phyloP scores from a whole-genome alignment of 1,140 invertebrate genomes.

The Drosophila kanapiae region DNA sequence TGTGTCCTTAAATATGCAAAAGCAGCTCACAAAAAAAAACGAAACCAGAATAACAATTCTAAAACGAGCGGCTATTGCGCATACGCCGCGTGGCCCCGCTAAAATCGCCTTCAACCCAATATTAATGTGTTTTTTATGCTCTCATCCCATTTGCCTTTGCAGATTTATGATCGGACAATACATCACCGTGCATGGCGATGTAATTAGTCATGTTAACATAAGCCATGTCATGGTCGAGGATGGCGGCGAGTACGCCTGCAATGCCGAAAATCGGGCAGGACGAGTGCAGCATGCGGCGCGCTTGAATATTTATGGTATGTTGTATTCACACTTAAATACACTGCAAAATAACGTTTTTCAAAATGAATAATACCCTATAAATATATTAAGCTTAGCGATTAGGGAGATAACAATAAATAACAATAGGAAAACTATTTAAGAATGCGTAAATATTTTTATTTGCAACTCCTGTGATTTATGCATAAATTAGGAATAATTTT shows the following conservation, averaged over 20 bases:
- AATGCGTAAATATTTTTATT: not conserved
- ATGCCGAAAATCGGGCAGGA: constrained; percentile 92
- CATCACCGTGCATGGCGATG: constrained; percentile 92
- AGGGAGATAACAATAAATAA: not conserved
- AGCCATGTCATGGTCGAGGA: constrained; percentile 93
- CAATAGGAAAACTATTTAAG: not conserved
- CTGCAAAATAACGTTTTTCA: not conserved
- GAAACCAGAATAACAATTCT: constrained; percentile 46
- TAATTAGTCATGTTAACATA: constrained; percentile 95
- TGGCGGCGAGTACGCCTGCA: constrained; percentile 94
- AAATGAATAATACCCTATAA: not conserved
- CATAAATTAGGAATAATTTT: not conserved
- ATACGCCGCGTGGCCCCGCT: constrained; percentile 49
- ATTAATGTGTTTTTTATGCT: constrained; percentile 63
- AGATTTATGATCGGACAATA: constrained; percentile 93
- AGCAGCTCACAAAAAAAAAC: constrained; percentile 23
- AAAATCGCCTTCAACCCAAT: constrained; percentile 49
- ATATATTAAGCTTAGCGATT: rapidly evolving
- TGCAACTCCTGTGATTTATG: not conserved
- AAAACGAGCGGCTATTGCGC: constrained; percentile 60
- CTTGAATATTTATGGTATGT: constrained; percentile 94
- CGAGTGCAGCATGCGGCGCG: constrained; percentile 91
- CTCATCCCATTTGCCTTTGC: constrained; percentile 60
- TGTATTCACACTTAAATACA: constrained; percentile 44
- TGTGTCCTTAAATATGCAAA: constrained; percentile 61